Base-by-base conservation (phyloP, 2,113 vertebrate species). In the Campylorhamphus procurvoides region DNA sequence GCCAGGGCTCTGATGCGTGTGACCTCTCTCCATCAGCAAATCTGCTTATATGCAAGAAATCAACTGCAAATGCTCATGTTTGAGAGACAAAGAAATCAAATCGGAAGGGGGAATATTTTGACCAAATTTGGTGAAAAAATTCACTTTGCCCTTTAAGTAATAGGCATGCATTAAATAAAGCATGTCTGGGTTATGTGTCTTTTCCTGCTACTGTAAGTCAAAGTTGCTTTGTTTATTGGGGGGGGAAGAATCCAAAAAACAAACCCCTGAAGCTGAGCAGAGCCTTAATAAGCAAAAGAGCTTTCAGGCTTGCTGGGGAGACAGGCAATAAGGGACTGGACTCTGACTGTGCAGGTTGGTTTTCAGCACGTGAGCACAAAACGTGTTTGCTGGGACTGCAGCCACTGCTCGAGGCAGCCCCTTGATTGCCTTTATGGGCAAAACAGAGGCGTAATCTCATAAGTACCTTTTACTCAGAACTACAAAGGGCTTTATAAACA, bases 91-190 rank as follows among this genome's bases (percentile, higher is more conserved):
- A 79, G 39, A 85, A 52, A 90, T 74, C 64, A 11, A 17, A 24
- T 84, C 2, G 4, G 49, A 68, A 83, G 59, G 74, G 44, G 37
- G 63, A 92, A 42, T 40, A 49, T 89, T 92, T 90, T 97, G 82
- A 94, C 95, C 94, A 97, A 97, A 97, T 95, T 96, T 90, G 89
- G 87, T 78, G 62, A 66, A 83, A 81, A 92, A 80, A 88, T 53
- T 90, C 33, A 35, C 50, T 89, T 89, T 83, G 55, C 46, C 84
- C 46, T 83, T 84, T 90, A 93, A 84, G 78, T 79, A 93, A 75
- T 37, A 71, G 37, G 28, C 49, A 4, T 17, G 47, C 60, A 55
- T 93, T 86, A 91, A 91, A 82, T 82, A 74, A 83, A 84, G 58
- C 31, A 12, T 24, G 46, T 47, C 81, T 93, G 80, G 49, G 60